Evolutionary conservation across 2,888 invertebrate species (phyloP).

Genomic region (Barypeithes pellucidus): DNA sequence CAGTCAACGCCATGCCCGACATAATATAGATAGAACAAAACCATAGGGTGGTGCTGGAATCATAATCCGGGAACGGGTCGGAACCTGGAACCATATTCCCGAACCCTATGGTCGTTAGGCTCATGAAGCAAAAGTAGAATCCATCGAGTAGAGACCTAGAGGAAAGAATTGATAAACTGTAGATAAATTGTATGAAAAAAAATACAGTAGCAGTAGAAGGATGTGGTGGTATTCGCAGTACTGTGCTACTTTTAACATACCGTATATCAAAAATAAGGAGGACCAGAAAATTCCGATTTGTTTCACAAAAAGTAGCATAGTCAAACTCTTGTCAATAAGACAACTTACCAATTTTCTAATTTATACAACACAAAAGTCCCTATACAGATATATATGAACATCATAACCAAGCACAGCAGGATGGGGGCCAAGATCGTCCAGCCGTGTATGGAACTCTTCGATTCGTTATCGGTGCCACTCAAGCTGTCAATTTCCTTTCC

Average conservation of each 20-base stretch:
- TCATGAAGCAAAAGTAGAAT: slow-evolving; percentile 96
- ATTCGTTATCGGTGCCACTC: slow-evolving; percentile 81
- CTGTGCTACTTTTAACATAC: no score
- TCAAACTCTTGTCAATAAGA: no score
- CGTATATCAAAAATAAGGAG: no score
- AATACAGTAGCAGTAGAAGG: no score
- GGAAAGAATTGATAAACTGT: no score
- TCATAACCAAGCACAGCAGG: slow-evolving; percentile 88
- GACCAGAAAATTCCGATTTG: no score
- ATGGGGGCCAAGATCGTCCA: slow-evolving; percentile 92
- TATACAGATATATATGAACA: slow-evolving; percentile 92
- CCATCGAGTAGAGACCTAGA: slow-evolving; percentile 83
- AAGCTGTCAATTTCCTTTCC: slow-evolving; percentile 77
- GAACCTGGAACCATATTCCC: slow-evolving; percentile 88
- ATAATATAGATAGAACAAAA: slow-evolving; percentile 91
- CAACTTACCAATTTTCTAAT: slow-evolving; percentile 86
- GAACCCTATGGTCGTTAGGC: slow-evolving; percentile 93
- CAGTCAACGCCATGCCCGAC: slow-evolving; percentile 89
- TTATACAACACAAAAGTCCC: slow-evolving; percentile 92
- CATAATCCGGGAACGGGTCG: slow-evolving; percentile 74
- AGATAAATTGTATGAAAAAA: no score
- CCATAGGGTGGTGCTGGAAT: slow-evolving; percentile 85
- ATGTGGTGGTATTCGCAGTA: no score
- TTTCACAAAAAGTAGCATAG: no score
- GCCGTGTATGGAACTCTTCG: slow-evolving; percentile 83